These are phyloP conservation scores for Botrylloides violaceus DNA, from an alignment of 23 tunicate genomes.

Conservation along the genomic window DNA sequence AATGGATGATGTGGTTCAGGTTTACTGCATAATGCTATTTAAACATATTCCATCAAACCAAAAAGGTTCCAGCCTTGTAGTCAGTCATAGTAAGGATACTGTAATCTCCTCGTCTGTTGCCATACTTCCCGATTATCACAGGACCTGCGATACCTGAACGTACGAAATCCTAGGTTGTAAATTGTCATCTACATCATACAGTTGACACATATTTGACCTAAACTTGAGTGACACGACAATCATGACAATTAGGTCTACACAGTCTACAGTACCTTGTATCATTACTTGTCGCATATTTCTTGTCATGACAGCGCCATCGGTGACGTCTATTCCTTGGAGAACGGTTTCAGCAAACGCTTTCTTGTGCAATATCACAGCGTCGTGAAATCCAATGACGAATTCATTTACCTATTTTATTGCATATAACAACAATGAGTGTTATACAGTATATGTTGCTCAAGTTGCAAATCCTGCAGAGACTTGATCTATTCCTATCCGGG, in stretches of 20 bases:
- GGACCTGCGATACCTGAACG: constrained; percentile 83
- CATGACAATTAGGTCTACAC: no score
- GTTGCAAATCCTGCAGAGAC: no score
- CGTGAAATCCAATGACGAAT: constrained; percentile 77
- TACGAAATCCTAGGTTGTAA: no score
- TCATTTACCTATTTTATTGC: constrained; percentile 84
- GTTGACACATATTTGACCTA: no score
- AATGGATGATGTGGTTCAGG: no score
- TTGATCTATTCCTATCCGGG: no score
- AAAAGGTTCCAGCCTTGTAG: constrained; percentile 32
- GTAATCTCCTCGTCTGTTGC: constrained; percentile 72
- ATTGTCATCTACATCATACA: no score
- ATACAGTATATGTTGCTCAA: no score
- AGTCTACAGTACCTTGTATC: constrained; percentile 37
- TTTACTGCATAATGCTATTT: no score
- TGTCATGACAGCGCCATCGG: constrained; percentile 33
- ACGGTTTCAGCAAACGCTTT: constrained; percentile 33
- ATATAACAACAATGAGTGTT: no score
- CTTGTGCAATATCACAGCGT: constrained; percentile 56
- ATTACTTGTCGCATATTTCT: constrained; percentile 49
- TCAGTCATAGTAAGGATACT: constrained; percentile 58
- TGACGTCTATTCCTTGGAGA: constrained; percentile 6
- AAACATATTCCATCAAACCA: constrained; percentile 28
- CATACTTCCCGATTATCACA: constrained; percentile 33
- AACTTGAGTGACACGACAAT: no score